Conservation (phyloP, 2,888 invertebrate genomes). For the Bombylius major region DNA sequence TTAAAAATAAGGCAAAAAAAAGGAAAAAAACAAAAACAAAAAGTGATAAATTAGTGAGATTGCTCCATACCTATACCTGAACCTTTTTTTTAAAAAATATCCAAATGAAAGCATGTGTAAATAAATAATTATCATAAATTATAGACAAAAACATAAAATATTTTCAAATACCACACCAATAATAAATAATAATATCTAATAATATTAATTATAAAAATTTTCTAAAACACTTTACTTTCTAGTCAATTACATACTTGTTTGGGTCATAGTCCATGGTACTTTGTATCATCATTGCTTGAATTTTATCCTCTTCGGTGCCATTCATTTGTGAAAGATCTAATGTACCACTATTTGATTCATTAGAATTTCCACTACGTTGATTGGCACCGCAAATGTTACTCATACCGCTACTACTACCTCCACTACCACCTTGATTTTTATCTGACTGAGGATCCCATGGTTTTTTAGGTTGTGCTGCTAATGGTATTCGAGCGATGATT, state of each 20-base stretch:
- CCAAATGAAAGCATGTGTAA: constrained; percentile 1
- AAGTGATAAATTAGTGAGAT: too few relatives aligned
- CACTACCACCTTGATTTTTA: constrained; percentile 17
- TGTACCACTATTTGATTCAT: constrained; percentile 44
- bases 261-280: constrained; percentile 96
- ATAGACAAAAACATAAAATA: too few relatives aligned
- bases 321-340: constrained; percentile 80
- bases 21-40: too few relatives aligned
- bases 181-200: too few relatives aligned
- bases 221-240: not conserved
- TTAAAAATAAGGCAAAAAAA: too few relatives aligned
- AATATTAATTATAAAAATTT: not conserved
- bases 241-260: constrained; percentile 65
- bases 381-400: constrained; percentile 26
- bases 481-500: constrained; percentile 84
- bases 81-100: constrained; percentile 10
- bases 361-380: constrained; percentile 22
- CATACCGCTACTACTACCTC: too few relatives aligned
- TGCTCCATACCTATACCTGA: constrained; percentile 11
- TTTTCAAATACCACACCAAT: too few relatives aligned
- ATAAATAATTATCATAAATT: not conserved
- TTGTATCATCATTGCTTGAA: constrained; percentile 94
- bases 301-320: constrained; percentile 94
- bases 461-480: constrained; percentile 65
- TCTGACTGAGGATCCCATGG: constrained; percentile 50